Base-by-base conservation (phyloP, 2,888 invertebrate species). In the Clivina fossor region DNA sequence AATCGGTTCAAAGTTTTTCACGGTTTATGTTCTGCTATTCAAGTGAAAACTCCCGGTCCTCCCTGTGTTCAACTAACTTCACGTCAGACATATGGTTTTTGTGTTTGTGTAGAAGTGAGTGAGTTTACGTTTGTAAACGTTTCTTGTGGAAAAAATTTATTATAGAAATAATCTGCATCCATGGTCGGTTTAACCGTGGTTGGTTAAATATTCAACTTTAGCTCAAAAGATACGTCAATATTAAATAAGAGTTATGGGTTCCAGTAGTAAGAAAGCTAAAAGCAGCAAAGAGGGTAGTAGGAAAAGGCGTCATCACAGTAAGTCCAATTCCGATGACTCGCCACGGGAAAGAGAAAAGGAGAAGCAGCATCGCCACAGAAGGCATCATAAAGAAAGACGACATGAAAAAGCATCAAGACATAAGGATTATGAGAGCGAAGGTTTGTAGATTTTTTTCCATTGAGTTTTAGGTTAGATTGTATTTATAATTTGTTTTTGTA, bases 201-300 rank as follows among this genome's bases (percentile, higher is more conserved):
- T 48, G 48, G 35, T 48, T 48, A 48, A 37, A 26, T 24, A 13
- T 11, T 35, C 22, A 22, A 38, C 48, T 19, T 37, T 15, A 46
- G 20, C 11, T 8, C 37, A 37, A 18, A 22, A 38, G 37, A 8
- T 24, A 38, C 37, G 16, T 48, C 5, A 26, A 48, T 43, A 54
- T 46, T 54, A 54, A 54, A 54, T 46, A 54, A 54, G 37, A 59
- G 56, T 55, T 63, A 86, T 86, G 86, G 85, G 85, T 64, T 85
- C 86, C 16, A 78, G 75, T 67, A 86, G 84, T 71, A 84, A 85
- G 68, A 85, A 85, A 68, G 83, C 83, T 71, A 74, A 75, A 65
- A 85, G 85, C 69, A 74, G 74, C 33, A 77, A 79, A 38, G 82
- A 82, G 66, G 84, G 83, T 30, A 76, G 79, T 2, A 83, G 83